phyloP scores from a whole-genome alignment of 2,797 vertebrate genomes.

The Rhabdomys pumilio region DNA sequence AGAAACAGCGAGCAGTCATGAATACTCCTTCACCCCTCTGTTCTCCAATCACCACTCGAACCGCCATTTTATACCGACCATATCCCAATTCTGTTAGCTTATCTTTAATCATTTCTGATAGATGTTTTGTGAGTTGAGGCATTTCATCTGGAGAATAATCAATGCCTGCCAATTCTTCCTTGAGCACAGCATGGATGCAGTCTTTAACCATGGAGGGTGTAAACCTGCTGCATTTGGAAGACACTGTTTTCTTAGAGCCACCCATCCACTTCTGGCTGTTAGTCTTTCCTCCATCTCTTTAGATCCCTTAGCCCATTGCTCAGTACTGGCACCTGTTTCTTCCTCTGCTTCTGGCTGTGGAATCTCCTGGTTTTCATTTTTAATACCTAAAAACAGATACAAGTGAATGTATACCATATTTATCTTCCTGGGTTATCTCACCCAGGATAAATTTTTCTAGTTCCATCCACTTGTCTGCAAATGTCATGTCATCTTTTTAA shows the following conservation, averaged over 20 bases:
- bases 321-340: too few relatives aligned
- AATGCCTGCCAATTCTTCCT: slow-evolving; percentile 91
- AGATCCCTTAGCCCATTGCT: too few relatives aligned
- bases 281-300: too few relatives aligned
- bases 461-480: not conserved
- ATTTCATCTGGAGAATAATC: slow-evolving; percentile 92
- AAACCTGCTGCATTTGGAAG: slow-evolving; percentile 90
- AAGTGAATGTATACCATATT: not conserved
- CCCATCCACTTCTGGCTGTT: too few relatives aligned
- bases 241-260: too few relatives aligned
- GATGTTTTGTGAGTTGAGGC: slow-evolving; percentile 89
- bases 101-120: slow-evolving; percentile 95
- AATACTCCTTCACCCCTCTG: too few relatives aligned
- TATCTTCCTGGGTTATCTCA: not conserved
- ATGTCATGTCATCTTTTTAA: not conserved
- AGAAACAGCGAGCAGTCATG: too few relatives aligned
- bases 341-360: too few relatives aligned
- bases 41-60: too few relatives aligned
- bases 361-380: too few relatives aligned
- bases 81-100: slow-evolving; percentile 88
- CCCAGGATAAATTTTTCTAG: not conserved
- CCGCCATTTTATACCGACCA: too few relatives aligned
- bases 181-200: slow-evolving; percentile 93
- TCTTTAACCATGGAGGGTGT: slow-evolving; percentile 93
- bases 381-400: not conserved